Conservation (phyloP, 2,888 invertebrate species). For the Caenorhabditis imperialis region DNA sequence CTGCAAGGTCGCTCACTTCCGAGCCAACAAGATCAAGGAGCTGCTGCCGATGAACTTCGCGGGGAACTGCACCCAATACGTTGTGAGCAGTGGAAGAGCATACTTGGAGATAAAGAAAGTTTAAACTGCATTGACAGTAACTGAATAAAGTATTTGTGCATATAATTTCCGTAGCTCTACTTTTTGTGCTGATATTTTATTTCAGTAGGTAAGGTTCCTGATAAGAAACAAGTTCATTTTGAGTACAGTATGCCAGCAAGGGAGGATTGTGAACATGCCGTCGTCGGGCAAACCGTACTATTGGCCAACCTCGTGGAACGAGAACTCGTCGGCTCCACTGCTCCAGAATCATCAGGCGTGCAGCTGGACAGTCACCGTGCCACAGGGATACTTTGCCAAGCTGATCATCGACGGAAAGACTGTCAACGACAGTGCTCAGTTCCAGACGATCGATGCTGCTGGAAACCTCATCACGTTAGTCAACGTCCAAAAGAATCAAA, state of each 20-base stretch:
- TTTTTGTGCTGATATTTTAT: too few species aligned
- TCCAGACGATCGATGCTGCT: constrained; percentile 24
- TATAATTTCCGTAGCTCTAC: too few species aligned
- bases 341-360: constrained; percentile 7
- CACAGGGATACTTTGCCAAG: constrained; percentile 23
- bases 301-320: constrained; percentile 24
- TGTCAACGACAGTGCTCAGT: background rate
- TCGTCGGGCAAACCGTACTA: constrained; percentile 5
- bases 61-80: constrained; percentile 9
- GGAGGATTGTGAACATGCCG: constrained; percentile 12
- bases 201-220: too few species aligned
- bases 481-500: too few species aligned
- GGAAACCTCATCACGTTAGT: constrained; percentile 17
- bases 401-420: constrained; percentile 26
- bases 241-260: constrained; percentile 4
- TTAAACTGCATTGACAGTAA: background rate
- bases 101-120: too few species aligned
- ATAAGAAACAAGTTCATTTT: background rate
- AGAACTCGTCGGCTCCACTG: constrained; percentile 17
- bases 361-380: constrained; percentile 31
- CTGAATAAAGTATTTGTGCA: background rate
- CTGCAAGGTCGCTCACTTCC: constrained; percentile 8
- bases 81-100: constrained; percentile 25
- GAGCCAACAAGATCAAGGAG: constrained; percentile 3
- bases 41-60: constrained; percentile 10